Conservation (phyloP, 2,113 vertebrate genomes). For the Myotis yumanensis region DNA sequence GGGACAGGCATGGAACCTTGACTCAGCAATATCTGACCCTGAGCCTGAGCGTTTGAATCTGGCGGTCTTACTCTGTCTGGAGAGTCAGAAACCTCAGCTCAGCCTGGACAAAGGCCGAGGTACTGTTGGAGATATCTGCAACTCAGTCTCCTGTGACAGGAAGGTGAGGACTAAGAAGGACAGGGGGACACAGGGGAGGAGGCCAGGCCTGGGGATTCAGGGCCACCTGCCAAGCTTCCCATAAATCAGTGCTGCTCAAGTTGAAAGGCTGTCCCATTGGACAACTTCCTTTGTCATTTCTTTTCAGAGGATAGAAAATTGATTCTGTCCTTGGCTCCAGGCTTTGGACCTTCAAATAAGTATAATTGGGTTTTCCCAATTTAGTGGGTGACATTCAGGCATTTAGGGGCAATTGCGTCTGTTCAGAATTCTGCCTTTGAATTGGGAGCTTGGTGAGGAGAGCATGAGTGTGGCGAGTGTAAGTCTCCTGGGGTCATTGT, state of each 20-base stretch:
- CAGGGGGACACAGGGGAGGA: neutral
- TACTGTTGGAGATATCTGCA: neutral
- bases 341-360: slow-evolving; percentile 36
- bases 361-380: slow-evolving; percentile 44
- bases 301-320: slow-evolving; percentile 65
- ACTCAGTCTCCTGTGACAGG: neutral
- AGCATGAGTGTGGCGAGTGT: neutral
- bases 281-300: slow-evolving; percentile 65
- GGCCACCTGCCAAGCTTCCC: slow-evolving; percentile 3
- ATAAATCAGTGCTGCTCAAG: slow-evolving; percentile 49
- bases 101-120: neutral
- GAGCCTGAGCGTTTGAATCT: neutral
- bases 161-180: neutral
- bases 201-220: slow-evolving; percentile 33
- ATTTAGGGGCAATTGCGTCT: slow-evolving; percentile 4
- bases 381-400: slow-evolving; percentile 1
- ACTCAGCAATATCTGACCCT: neutral
- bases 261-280: slow-evolving; percentile 18
- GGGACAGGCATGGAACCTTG: neutral
- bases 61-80: neutral
- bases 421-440: slow-evolving; percentile 34
- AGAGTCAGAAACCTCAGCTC: neutral
- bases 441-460: neutral
- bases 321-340: slow-evolving; percentile 67
- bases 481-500: neutral